These are phyloP conservation scores for Meandrusa payeni DNA, from an alignment of 2,888 invertebrate genomes.

Conservation along the genomic window DNA sequence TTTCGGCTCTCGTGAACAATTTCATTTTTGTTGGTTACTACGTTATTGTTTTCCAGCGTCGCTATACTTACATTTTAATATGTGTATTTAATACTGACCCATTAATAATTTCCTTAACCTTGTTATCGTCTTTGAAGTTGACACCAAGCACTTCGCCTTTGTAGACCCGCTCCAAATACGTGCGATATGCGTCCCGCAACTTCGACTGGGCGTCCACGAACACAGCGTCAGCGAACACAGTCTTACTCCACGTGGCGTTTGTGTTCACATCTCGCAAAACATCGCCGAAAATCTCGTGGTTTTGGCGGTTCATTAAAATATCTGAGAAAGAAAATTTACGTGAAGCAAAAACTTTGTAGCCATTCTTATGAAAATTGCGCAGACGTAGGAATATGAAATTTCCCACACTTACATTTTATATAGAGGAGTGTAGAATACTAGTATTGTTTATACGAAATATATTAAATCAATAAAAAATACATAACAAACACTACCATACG, in stretches of 20 bases:
- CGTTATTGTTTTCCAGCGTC: too few species aligned
- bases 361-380: too few species aligned
- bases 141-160: slow-evolving; percentile 77
- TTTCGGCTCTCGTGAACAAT: too few species aligned
- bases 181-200: slow-evolving; percentile 75
- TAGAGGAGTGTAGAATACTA: neutral
- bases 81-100: slow-evolving; percentile 44
- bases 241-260: slow-evolving; percentile 46
- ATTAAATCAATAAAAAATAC: too few species aligned
- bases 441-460: too few species aligned
- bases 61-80: too few species aligned
- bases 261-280: slow-evolving; percentile 57
- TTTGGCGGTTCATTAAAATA: slow-evolving; percentile 62
- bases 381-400: too few species aligned
- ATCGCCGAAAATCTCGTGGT: slow-evolving; percentile 80
- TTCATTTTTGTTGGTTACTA: too few species aligned
- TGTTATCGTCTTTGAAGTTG: slow-evolving; percentile 69
- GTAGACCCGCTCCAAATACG: slow-evolving; percentile 78
- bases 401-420: too few species aligned
- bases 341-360: too few species aligned
- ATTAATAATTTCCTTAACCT: slow-evolving; percentile 73
- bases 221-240: slow-evolving; percentile 79
- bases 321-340: too few species aligned
- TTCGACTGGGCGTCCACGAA: slow-evolving; percentile 80
- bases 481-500: too few species aligned